Conservation (phyloP, 1,140 invertebrate genomes). For the Rhyacophila brunnea region DNA sequence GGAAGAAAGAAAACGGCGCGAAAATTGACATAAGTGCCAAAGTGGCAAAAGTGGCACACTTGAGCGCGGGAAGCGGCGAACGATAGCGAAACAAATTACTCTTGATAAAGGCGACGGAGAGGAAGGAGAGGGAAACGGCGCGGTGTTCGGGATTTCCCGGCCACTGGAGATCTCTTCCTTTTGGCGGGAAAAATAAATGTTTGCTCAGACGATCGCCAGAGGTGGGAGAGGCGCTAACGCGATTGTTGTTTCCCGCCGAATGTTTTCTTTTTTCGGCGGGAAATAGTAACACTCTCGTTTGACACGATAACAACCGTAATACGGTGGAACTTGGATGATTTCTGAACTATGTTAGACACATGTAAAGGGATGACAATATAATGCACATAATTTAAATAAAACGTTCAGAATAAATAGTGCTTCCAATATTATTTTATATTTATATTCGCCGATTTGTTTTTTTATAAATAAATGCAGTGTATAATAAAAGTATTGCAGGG, state of each 20-base stretch:
- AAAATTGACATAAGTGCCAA: constrained; percentile 6
- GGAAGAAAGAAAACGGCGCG: not conserved
- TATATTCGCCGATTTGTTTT: too few relatives aligned
- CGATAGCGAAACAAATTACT: constrained; percentile 27
- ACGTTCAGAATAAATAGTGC: too few relatives aligned
- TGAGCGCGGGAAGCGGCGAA: constrained; percentile 2
- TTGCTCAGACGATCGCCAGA: constrained; percentile 3
- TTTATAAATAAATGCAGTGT: too few relatives aligned
- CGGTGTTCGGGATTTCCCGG: not conserved
- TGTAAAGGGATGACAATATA: too few relatives aligned
- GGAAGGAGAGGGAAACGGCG: constrained; percentile 13
- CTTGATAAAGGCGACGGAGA: constrained; percentile 19
- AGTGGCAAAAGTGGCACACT: constrained; percentile 22
- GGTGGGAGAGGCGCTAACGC: not conserved
- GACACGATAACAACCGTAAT: too few relatives aligned
- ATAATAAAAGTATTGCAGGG: too few relatives aligned
- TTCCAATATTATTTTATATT: too few relatives aligned
- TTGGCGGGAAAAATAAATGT: constrained; percentile 2
- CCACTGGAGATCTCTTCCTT: not conserved
- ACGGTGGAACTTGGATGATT: too few relatives aligned
- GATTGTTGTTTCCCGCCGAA: not conserved
- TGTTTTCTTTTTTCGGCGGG: not conserved
- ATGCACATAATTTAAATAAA: too few relatives aligned
- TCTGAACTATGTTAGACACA: too few relatives aligned
- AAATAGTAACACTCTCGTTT: constrained; percentile 2